phyloP scores from a whole-genome alignment of 2,797 vertebrate genomes.

The Sebastes wilsoni region DNA sequence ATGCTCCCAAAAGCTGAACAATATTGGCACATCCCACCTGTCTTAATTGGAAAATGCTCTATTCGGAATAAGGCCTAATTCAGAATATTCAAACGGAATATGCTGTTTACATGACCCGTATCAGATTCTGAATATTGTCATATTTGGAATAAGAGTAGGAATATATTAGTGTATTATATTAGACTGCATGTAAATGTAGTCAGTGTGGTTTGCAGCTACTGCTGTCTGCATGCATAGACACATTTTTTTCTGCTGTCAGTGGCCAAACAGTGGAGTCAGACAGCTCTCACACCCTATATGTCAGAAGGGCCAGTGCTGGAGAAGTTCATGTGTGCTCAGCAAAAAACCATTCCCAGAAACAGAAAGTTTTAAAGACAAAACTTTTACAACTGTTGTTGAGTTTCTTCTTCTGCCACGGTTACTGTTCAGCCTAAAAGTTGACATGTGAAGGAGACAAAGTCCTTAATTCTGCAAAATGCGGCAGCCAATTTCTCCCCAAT shows the following conservation, averaged over 20 bases:
- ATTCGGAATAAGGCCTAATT: no score
- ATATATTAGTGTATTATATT: no score
- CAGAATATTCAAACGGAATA: background rate
- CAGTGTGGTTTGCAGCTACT: background rate
- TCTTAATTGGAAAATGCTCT: no score
- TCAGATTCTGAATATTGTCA: no score
- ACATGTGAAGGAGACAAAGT: conserved; percentile 17
- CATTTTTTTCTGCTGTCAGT: background rate
- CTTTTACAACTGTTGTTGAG: background rate
- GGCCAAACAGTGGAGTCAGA: conserved; percentile 18
- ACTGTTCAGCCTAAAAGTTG: background rate
- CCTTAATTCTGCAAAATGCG: conserved; percentile 39
- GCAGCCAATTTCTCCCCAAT: conserved; percentile 11
- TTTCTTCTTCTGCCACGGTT: background rate
- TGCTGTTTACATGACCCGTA: no score
- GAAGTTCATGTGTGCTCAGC: background rate
- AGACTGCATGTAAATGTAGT: no score
- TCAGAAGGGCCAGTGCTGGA: background rate
- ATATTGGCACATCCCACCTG: no score
- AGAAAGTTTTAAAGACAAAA: background rate
- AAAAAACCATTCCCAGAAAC: background rate
- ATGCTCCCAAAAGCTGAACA: background rate
- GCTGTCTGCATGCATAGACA: background rate
- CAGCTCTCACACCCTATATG: background rate
- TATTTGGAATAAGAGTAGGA: no score